Evolutionary conservation across 2,797 vertebrate species (phyloP).

Genomic region (Coracias cyanogaster): DNA sequence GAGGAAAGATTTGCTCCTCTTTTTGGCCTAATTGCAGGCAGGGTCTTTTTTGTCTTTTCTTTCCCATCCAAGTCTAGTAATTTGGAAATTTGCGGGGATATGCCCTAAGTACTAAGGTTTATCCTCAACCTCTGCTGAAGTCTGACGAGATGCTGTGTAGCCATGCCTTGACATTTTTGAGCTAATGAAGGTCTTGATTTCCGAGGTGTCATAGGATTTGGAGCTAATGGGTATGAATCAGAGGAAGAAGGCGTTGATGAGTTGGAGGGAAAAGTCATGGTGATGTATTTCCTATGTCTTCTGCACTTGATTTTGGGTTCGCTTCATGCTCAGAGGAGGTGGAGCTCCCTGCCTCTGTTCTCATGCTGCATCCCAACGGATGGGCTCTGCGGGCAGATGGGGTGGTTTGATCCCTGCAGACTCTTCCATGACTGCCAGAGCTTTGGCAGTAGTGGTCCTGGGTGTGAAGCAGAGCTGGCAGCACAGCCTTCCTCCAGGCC

Average conservation of each 20-base stretch:
- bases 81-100: background rate
- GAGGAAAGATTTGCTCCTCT: background rate
- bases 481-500: background rate
- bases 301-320: background rate
- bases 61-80: background rate
- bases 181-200: background rate
- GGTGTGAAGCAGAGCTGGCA: background rate
- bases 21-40: background rate
- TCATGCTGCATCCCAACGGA: background rate
- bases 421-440: background rate
- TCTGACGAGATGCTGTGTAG: background rate
- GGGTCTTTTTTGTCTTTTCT: background rate
- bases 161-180: background rate
- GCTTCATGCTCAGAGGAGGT: background rate
- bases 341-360: background rate
- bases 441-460: background rate
- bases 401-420: background rate
- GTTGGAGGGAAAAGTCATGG: background rate
- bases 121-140: background rate
- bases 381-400: background rate
- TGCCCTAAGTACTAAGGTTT: background rate
- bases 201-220: background rate
- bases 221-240: background rate
- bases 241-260: background rate
- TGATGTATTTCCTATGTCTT: background rate